Percentiles rank a stretch among this genome's conserved stretches.
Conservation (phyloP, 2,888 invertebrate species). For the Metellina segmentata region DNA sequence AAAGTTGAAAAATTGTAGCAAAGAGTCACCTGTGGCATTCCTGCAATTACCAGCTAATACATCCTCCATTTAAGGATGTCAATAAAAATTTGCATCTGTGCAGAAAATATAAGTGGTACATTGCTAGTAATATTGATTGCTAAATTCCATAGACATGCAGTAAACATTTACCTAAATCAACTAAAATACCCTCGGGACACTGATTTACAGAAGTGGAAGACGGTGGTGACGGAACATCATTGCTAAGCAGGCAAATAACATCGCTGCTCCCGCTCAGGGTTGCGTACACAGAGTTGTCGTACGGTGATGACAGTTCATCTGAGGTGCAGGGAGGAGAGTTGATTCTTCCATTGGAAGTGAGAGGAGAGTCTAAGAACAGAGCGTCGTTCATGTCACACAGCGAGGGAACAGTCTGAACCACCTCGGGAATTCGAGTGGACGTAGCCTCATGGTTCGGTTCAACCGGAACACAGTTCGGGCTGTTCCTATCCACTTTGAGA, state of each 20-base stretch:
- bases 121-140: background rate
- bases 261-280: conserved; percentile 73
- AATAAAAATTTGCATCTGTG: no score
- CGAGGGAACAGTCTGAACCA: background rate
- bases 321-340: background rate
- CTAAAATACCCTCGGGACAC: conserved; percentile 72
- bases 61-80: no score
- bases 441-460: background rate
- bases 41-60: no score
- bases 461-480: background rate
- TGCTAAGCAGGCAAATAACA: conserved; percentile 70
- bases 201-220: conserved; percentile 58
- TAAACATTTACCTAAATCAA: conserved; percentile 59
- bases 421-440: background rate
- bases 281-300: conserved; percentile 58
- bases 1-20: no score
- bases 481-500: conserved; percentile 9
- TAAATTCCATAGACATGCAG: background rate
- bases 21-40: no score
- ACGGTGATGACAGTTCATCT: conserved; percentile 5
- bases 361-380: background rate
- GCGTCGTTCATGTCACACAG: background rate
- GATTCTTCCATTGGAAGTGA: background rate
- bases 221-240: conserved; percentile 66
- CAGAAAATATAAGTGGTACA: no score